Conservation (phyloP, 1,140 invertebrate species). For the Ceratosolen fusciceps region DNA sequence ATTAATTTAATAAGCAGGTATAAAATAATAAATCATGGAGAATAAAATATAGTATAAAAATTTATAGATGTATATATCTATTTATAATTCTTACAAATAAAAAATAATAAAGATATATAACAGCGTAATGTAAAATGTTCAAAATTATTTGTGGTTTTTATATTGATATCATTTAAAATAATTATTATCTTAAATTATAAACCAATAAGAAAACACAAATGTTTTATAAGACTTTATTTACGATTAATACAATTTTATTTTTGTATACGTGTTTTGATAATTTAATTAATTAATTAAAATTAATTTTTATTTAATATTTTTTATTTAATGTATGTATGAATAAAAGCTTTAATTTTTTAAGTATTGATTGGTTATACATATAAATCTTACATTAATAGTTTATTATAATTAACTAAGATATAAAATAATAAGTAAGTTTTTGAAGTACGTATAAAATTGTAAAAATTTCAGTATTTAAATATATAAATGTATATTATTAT, state of each 20-base stretch:
- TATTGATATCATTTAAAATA: conserved; percentile 60
- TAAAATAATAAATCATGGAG: too few relatives aligned
- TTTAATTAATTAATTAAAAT: conserved; percentile 41
- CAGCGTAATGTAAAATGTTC: background rate
- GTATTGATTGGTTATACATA: conserved; percentile 7
- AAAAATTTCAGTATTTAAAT: conserved; percentile 35
- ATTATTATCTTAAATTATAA: conserved; percentile 71
- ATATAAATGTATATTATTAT: conserved; percentile 19
- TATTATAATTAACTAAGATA: conserved; percentile 25
- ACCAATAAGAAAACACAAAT: conserved; percentile 58
- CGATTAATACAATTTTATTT: conserved; percentile 49
- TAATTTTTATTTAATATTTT: conserved; percentile 34
- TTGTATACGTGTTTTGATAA: conserved; percentile 42
- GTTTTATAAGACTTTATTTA: conserved; percentile 61
- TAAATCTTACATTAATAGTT: conserved; percentile 22
- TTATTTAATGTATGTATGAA: conserved; percentile 27
- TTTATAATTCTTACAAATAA: too few relatives aligned
- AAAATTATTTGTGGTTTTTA: background rate
- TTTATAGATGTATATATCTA: too few relatives aligned
- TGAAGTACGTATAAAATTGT: conserved; percentile 29
- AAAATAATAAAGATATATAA: background rate
- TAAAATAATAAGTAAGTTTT: conserved; percentile 31
- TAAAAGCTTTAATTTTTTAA: conserved; percentile 31
- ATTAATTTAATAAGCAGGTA: too few relatives aligned
- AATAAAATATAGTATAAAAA: too few relatives aligned